Base-by-base conservation (phyloP, 2,888 invertebrate genomes). In the Tachina lurida region DNA sequence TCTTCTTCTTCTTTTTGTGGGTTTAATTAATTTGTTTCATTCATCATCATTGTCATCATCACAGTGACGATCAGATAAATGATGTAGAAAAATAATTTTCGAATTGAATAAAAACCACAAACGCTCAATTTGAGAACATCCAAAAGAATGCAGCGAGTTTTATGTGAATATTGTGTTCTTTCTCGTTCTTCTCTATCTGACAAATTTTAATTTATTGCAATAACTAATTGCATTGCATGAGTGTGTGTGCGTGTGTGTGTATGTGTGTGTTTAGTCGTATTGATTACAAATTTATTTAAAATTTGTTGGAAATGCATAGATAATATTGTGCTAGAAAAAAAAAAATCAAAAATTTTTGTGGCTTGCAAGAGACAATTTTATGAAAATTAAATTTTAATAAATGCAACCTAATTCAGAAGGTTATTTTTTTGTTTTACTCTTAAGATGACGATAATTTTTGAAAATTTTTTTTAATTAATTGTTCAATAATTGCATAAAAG, bases 51-150 rank as follows among this genome's bases (percentile, higher is more conserved):
- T 52, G n/a, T 63, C 22, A 56, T 65, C 2, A 54, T 54, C 54
- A 54, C 10, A 19, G 41, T 67, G 43, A 47, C n/a, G 65, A 58
- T 74, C n/a, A 63, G 43, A 19, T 54, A 39, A 15, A 47, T 63
- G 41, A 17, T 58, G 17, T n/a, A 43, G n/a, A 7, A 39, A 49
- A 62, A 43, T 58, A 52, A 68, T 10, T 31, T 45, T 43, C 2
- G 58, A 58, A 41, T 47, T 60, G 22, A n/a, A 47, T 39, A 41
- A 74, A 85, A 82, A 71, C 78, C 78, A 65, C 84, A 85, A 78
- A 58, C 58, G 67, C 78, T 73, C 45, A 65, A 71, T 77, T 73
- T 75, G 78, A 82, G 78, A 82, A 75, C 49, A 62, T 68, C 47
- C 17, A 49, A 22, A 74, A 82, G 82, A 82, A 82, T 71, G 47